Base-by-base conservation (phyloP, 1,140 invertebrate species). In the Megalopta genalis region DNA sequence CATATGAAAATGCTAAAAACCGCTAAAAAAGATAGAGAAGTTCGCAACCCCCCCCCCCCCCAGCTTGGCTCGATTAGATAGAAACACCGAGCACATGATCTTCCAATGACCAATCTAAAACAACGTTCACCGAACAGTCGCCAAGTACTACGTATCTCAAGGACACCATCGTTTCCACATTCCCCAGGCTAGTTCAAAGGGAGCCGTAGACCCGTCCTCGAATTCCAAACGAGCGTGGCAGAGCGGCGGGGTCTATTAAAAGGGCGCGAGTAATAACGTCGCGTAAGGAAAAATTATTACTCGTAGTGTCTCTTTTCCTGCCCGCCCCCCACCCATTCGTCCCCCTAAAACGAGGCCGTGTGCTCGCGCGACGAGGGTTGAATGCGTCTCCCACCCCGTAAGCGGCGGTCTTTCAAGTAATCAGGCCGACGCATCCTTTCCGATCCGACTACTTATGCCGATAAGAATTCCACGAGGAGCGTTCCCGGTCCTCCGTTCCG, bases 401-500 rank as follows among this genome's bases (percentile, higher is more conserved):
- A 39, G 52, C 12, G 25, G 63, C 8, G 27, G 67, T 65, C 60
- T 76, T 65, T 80, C 72, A 62, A 63, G 60, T 76, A 82, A 82
- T 59, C 37, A 59, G 42, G 52, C 67, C 59, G 65, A 68, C 71
- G 80, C 81, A 85, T 83, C 62, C 59, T 86, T 85, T 59, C 80
- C 67, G 65, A 65, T 66, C 39, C 54, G 25, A 32, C 60, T 54
- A 64, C 63, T 85, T 86, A 76, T 49, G 59, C 46, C 76, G 64
- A 64, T 67, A 80, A 66, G 81, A 79, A 75, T 82, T 79, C 73
- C 42, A 25, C 67, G 59, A 49, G 80, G 16, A 84, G 70, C 68
- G 49, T 54, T 62, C 79, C 49, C 64, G 60, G 59, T 27, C 68
- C 68, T 32, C 71, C 57, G 27, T 49, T 54, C 57, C 49, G 70